These are phyloP conservation scores for Euwallacea fornicatus DNA, from an alignment of 1,140 invertebrate genomes.

Conservation along the genomic window DNA sequence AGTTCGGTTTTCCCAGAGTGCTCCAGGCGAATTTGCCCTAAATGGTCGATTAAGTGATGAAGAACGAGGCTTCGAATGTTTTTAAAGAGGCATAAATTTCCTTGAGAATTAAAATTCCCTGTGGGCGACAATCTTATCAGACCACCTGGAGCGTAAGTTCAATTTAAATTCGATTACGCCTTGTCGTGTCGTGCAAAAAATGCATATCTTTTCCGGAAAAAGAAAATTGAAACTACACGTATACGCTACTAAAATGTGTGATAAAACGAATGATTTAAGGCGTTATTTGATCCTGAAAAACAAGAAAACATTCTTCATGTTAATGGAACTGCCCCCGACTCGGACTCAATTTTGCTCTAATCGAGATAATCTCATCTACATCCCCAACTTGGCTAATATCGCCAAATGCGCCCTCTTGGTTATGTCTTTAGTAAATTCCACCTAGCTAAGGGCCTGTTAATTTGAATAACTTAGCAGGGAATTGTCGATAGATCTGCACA, in stretches of 20 bases:
- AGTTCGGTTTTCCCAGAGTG: no score
- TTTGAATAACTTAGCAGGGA: not conserved
- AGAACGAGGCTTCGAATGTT: no score
- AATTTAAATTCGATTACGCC: constrained; percentile 4
- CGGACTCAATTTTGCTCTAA: not conserved
- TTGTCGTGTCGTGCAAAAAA: not conserved
- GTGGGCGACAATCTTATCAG: not conserved
- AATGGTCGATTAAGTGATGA: no score
- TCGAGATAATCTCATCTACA: constrained; percentile 3
- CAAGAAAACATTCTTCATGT: not conserved
- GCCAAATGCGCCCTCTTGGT: not conserved
- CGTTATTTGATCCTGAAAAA: no score
- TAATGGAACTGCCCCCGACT: not conserved
- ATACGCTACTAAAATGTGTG: no score
- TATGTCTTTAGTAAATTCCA: not conserved
- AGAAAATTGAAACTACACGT: no score
- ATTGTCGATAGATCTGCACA: no score
- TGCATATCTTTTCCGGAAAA: not conserved
- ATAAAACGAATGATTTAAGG: no score
- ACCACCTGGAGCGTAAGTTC: not conserved
- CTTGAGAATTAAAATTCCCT: not conserved
- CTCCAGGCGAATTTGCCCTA: no score
- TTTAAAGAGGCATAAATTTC: not conserved
- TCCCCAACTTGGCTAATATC: constrained; percentile 1
- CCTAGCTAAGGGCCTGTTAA: not conserved